Conservation (phyloP, 2,113 vertebrate species). For the Leucoraja erinaceus region DNA sequence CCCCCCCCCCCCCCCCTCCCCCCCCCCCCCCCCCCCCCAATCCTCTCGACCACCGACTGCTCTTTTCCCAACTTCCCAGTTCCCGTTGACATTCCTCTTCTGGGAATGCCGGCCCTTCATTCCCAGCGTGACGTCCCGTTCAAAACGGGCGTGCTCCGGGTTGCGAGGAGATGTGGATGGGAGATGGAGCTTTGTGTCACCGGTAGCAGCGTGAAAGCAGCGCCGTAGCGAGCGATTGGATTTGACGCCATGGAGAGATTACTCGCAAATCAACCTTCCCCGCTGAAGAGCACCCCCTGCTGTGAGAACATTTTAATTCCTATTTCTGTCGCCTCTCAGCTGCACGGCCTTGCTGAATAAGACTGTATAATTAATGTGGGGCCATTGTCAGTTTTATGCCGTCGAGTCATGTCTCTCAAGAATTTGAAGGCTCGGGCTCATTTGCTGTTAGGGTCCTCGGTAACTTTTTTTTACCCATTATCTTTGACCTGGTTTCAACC, state of each 20-base stretch:
- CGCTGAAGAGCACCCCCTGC: conserved; percentile 30
- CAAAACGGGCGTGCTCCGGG: background rate
- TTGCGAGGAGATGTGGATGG: background rate
- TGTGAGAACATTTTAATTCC: conserved; percentile 7
- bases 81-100: no score
- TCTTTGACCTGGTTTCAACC: background rate
- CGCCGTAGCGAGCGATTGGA: background rate
- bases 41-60: no score
- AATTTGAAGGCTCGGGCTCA: background rate
- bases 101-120: background rate
- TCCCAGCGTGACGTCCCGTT: background rate
- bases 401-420: background rate
- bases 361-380: conserved; percentile 5
- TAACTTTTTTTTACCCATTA: background rate
- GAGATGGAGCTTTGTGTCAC: background rate
- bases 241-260: background rate
- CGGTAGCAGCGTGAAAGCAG: background rate
- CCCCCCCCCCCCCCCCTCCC: no score
- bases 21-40: no score
- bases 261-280: background rate
- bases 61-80: no score
- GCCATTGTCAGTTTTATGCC: conserved; percentile 17
- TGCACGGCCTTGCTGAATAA: background rate
- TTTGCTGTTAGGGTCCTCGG: conserved; percentile 1
- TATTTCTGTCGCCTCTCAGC: background rate